Percentiles rank a stretch among this genome's conserved stretches.
These are phyloP conservation scores for Epinephelus moara DNA, from an alignment of 2,113 vertebrate genomes.

Conservation along the genomic window DNA sequence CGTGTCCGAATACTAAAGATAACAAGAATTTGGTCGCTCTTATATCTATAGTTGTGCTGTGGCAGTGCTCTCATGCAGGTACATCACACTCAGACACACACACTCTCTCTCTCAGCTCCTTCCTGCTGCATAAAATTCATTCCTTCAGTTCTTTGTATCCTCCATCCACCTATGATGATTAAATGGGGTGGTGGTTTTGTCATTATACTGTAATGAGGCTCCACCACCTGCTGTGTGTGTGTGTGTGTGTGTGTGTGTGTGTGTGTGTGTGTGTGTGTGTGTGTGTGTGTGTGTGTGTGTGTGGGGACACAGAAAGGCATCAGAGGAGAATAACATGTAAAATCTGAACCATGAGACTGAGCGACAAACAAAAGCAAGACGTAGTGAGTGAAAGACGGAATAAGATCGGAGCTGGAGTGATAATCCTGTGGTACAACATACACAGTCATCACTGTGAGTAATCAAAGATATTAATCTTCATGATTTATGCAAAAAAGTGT, in stretches of 20 bases:
- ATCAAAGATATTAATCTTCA: background rate
- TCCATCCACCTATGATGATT: slow-evolving; percentile 33
- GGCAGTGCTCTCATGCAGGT: background rate
- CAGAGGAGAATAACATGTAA: background rate
- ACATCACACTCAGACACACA: background rate
- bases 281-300: background rate
- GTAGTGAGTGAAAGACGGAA: background rate
- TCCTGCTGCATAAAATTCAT: background rate
- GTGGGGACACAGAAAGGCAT: background rate
- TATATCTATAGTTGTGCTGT: background rate
- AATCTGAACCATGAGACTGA: background rate
- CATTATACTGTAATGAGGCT: slow-evolving; percentile 47
- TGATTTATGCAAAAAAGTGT: background rate
- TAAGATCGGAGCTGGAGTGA: background rate
- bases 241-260: background rate
- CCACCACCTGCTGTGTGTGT: slow-evolving; percentile 38
- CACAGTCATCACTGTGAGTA: background rate
- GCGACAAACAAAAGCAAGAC: background rate
- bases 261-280: background rate
- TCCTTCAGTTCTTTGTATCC: background rate
- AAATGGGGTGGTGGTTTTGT: slow-evolving; percentile 47
- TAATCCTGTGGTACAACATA: background rate
- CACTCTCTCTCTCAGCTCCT: background rate
- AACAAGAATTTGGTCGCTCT: background rate
- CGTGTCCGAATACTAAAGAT: background rate